phyloP scores from a whole-genome alignment of 2,888 invertebrate genomes.

The Polydrusus pterygomalis region DNA sequence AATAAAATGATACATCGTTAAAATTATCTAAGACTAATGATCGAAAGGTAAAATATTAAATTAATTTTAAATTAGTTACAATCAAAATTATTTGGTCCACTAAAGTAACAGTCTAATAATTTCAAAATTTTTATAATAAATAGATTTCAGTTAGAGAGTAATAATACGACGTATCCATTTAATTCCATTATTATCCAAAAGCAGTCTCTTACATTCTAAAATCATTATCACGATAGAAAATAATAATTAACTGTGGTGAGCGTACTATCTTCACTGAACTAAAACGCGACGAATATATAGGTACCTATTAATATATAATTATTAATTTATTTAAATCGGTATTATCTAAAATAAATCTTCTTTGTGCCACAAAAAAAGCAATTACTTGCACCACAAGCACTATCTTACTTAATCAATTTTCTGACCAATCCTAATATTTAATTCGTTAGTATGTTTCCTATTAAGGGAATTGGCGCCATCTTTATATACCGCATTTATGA shows the following conservation, averaged over 20 bases:
- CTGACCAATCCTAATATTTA: background rate
- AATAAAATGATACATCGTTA: background rate
- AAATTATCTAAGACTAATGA: slow-evolving; percentile 14
- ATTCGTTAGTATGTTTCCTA: background rate
- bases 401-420: no score
- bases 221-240: background rate
- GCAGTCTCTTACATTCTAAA: background rate
- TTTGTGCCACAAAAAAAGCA: no score
- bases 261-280: background rate
- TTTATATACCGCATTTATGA: no score
- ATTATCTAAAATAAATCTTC: no score
- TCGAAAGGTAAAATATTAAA: slow-evolving; percentile 6
- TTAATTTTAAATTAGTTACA: slow-evolving; percentile 7
- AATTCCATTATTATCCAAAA: no score
- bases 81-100: background rate
- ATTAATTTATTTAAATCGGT: no score
- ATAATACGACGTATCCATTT: background rate
- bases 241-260: slow-evolving; percentile 4
- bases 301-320: background rate
- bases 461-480: background rate
- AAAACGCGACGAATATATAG: background rate
- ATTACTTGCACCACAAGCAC: no score
- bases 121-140: slow-evolving; percentile 19
- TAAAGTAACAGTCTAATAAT: slow-evolving; percentile 6
- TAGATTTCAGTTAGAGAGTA: background rate